Conservation (phyloP, 2,797 vertebrate genomes). For the Lacerta bilineata region DNA sequence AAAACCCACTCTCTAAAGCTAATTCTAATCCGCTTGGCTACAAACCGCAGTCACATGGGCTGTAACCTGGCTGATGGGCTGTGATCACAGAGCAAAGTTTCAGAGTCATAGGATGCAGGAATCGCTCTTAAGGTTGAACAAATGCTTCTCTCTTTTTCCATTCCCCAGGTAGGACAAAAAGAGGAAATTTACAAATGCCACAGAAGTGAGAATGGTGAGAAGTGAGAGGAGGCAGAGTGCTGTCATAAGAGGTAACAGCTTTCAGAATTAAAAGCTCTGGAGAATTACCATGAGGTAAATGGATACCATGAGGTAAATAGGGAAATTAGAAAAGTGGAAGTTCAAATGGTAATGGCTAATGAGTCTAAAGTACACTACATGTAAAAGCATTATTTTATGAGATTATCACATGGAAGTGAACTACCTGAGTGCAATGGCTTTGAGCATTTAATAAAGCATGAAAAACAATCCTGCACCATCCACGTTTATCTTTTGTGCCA, state of each 20-base stretch:
- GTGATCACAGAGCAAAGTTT: neutral
- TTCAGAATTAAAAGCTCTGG: neutral
- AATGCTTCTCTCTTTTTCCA: neutral
- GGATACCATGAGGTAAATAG: neutral
- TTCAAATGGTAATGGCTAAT: neutral
- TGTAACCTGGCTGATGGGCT: constrained; percentile 5
- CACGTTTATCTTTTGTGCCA: too few relatives aligned
- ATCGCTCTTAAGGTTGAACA: neutral
- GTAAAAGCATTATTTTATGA: constrained; percentile 1
- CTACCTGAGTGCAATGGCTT: neutral
- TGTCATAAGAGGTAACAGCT: neutral
- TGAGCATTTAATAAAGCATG: neutral
- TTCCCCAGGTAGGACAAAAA: neutral
- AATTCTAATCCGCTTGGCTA: constrained; percentile 16
- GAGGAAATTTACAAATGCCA: neutral
- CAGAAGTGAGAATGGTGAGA: constrained; percentile 2
- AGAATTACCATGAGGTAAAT: neutral
- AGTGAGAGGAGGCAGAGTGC: neutral
- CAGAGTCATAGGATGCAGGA: neutral
- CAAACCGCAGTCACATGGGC: neutral
- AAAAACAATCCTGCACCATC: neutral
- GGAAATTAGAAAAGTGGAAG: rapidly evolving
- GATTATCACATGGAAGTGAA: neutral
- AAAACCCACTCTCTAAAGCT: constrained; percentile 18
- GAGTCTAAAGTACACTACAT: neutral